phyloP scores from a whole-genome alignment of 2,888 invertebrate species.

The Metalampra italica region DNA sequence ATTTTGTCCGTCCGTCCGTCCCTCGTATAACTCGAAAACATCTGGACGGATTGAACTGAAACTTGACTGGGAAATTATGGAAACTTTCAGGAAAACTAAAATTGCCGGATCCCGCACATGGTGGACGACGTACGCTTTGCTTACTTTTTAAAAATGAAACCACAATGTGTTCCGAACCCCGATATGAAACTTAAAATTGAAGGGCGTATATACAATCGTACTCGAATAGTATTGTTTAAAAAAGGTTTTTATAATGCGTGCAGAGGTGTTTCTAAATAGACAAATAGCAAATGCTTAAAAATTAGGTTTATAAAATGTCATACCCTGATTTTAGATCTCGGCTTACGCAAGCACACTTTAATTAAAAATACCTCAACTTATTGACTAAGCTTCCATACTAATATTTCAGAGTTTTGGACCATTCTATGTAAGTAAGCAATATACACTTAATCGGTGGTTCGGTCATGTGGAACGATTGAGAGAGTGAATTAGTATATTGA shows the following conservation, averaged over 20 bases:
- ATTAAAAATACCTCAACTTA: conserved; percentile 6
- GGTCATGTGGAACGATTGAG: not conserved
- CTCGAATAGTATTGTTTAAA: too few species aligned
- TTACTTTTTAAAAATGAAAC: conserved; percentile 28
- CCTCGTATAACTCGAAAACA: too few species aligned
- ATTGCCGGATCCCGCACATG: too few species aligned
- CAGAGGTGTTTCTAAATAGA: not conserved
- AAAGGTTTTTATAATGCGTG: too few species aligned
- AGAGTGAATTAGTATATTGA: not conserved
- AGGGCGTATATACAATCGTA: not conserved
- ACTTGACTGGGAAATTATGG: too few species aligned
- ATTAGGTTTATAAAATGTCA: not conserved
- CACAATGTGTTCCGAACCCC: conserved; percentile 50
- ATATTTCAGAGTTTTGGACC: not conserved
- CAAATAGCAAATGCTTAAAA: not conserved
- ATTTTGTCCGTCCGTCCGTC: too few species aligned
- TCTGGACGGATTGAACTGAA: too few species aligned
- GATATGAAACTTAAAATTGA: conserved; percentile 6
- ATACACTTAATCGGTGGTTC: not conserved
- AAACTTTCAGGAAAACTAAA: too few species aligned
- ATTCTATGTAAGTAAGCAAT: not conserved
- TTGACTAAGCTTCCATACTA: conserved; percentile 2
- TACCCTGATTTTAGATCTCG: conserved; percentile 41
- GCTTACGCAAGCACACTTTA: conserved; percentile 28
- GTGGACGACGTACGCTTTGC: too few species aligned